These are phyloP conservation scores for Eurytoma adleriae DNA, from an alignment of 2,888 invertebrate species.

Conservation along the genomic window DNA sequence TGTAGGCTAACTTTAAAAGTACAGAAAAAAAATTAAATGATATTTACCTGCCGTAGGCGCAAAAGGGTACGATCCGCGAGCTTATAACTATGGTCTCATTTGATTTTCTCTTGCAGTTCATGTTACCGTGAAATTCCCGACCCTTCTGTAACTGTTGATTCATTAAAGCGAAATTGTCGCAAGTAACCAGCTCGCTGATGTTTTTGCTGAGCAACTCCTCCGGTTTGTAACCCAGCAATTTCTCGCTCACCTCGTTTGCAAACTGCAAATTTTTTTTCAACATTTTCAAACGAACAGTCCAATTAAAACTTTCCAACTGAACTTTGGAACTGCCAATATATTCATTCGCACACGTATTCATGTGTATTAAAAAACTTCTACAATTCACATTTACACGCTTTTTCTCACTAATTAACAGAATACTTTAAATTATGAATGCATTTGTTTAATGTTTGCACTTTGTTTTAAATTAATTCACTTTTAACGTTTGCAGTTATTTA, in stretches of 20 bases:
- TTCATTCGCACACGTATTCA: no score
- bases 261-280: slow-evolving; percentile 79
- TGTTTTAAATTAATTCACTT: no score
- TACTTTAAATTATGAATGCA: no score
- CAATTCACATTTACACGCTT: no score
- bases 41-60: slow-evolving; percentile 80
- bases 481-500: neutral
- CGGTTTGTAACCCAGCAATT: slow-evolving; percentile 85
- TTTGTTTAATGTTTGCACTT: no score
- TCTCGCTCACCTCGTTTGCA: slow-evolving; percentile 91
- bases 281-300: no score
- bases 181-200: slow-evolving; percentile 78
- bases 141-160: slow-evolving; percentile 81
- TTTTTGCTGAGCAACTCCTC: slow-evolving; percentile 81
- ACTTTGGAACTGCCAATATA: no score
- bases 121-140: slow-evolving; percentile 87
- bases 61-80: slow-evolving; percentile 88
- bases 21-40: neutral
- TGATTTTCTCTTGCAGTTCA: slow-evolving; percentile 85
- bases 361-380: no score
- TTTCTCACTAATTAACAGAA: no score
- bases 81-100: slow-evolving; percentile 88
- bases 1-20: neutral
- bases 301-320: no score
- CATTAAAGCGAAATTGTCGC: slow-evolving; percentile 79